phyloP scores from a whole-genome alignment of 2,113 vertebrate species.

The Ptychochromis oligacanthus region DNA sequence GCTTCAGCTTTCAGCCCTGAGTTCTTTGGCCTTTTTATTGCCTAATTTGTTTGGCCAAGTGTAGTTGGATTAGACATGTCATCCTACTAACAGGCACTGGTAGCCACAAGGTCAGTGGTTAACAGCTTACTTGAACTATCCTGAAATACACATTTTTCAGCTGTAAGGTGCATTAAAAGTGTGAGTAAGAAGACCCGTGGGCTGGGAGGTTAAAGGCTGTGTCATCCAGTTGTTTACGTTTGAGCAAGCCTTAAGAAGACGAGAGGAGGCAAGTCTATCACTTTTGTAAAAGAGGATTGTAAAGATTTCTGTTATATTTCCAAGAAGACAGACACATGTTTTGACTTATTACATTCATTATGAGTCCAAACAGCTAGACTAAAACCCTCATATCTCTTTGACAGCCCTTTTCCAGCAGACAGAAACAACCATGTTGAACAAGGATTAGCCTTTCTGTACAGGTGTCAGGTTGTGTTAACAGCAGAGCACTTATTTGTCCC shows the following conservation, averaged over 20 bases:
- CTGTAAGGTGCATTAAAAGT: slow-evolving; percentile 62
- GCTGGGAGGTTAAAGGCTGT: slow-evolving; percentile 52
- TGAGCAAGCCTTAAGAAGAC: slow-evolving; percentile 30
- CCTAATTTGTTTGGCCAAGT: slow-evolving; percentile 55
- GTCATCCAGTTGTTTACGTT: slow-evolving; percentile 62
- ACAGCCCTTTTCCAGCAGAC: slow-evolving; percentile 18
- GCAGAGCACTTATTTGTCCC: slow-evolving; percentile 61
- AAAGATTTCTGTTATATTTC: slow-evolving; percentile 7
- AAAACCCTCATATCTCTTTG: slow-evolving; percentile 11
- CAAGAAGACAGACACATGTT: slow-evolving; percentile 6
- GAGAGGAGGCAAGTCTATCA: slow-evolving; percentile 1
- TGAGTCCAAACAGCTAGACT: background rate
- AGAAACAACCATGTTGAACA: slow-evolving; percentile 40
- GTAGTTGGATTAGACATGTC: slow-evolving; percentile 44
- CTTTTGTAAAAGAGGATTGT: background rate
- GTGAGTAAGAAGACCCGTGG: slow-evolving; percentile 39
- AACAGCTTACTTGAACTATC: slow-evolving; percentile 58
- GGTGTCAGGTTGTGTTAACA: slow-evolving; percentile 68
- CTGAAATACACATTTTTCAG: slow-evolving; percentile 52
- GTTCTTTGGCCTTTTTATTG: slow-evolving; percentile 43
- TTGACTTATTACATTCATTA: slow-evolving; percentile 27
- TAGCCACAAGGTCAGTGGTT: slow-evolving; percentile 59
- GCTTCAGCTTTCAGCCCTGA: slow-evolving; percentile 22
- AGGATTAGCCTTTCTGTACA: slow-evolving; percentile 49
- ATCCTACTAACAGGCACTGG: slow-evolving; percentile 37